Percentiles rank a stretch among this genome's conserved stretches.
phyloP scores from a whole-genome alignment of 2,888 invertebrate species.

The Polia nebulosa region DNA sequence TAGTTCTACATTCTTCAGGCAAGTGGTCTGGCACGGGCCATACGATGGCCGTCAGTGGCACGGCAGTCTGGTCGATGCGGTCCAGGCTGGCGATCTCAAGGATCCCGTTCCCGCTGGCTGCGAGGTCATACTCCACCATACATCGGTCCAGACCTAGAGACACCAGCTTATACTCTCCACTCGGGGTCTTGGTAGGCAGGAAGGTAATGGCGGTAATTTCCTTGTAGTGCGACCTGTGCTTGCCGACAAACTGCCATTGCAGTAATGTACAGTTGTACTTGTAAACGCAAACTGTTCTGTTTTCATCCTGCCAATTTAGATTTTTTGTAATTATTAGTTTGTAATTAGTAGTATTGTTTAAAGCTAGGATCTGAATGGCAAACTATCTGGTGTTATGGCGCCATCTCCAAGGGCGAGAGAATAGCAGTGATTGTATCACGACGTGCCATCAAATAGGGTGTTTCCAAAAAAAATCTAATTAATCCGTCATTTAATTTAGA shows the following conservation, averaged over 20 bases:
- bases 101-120: conserved; percentile 80
- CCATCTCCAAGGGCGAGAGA: no score
- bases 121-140: conserved; percentile 91
- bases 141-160: conserved; percentile 91
- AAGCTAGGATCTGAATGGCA: no score
- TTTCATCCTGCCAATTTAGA: conserved; percentile 86
- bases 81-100: conserved; percentile 87
- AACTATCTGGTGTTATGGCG: no score
- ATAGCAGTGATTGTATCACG: no score
- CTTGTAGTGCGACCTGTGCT: conserved; percentile 92
- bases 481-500: no score
- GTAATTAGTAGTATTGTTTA: no score
- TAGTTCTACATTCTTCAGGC: conserved; percentile 68
- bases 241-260: conserved; percentile 91
- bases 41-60: conserved; percentile 88
- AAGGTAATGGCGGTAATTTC: conserved; percentile 91
- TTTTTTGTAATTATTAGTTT: not conserved
- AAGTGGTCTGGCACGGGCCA: conserved; percentile 79
- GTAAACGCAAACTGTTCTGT: conserved; percentile 89
- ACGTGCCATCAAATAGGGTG: no score
- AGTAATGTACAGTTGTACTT: conserved; percentile 78
- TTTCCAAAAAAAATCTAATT: no score
- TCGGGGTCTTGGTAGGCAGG: conserved; percentile 77
- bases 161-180: conserved; percentile 86
- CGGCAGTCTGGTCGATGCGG: conserved; percentile 92